phyloP scores from a whole-genome alignment of 2,797 vertebrate species.

The Lepidocolaptes lacrymiger region DNA sequence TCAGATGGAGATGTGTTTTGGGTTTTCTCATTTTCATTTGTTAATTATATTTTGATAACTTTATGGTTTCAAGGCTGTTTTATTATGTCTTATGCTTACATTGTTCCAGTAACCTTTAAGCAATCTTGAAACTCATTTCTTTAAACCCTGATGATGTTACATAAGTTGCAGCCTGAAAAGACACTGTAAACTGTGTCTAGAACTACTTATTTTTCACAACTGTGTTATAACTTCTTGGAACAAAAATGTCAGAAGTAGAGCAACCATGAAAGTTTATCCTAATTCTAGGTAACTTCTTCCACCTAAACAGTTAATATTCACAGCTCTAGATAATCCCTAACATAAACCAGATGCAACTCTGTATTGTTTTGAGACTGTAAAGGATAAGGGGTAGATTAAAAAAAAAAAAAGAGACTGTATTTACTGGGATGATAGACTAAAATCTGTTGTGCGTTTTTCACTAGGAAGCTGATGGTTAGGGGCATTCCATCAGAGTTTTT shows the following conservation, averaged over 20 bases:
- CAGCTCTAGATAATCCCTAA: background rate
- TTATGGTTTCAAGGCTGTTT: background rate
- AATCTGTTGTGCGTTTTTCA: background rate
- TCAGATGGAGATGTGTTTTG: background rate
- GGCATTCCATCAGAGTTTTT: background rate
- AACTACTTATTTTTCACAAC: background rate
- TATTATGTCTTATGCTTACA: background rate
- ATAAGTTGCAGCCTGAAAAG: background rate
- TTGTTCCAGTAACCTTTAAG: background rate
- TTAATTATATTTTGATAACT: background rate
- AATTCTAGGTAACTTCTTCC: slow-evolving; percentile 8
- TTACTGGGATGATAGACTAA: background rate
- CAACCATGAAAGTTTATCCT: background rate
- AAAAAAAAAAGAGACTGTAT: background rate
- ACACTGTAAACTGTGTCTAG: background rate
- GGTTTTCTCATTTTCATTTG: background rate
- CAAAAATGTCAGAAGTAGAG: background rate
- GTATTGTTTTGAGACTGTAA: background rate
- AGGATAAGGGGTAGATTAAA: background rate
- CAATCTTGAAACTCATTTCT: background rate
- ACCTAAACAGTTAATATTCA: background rate
- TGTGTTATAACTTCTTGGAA: background rate
- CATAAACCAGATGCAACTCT: background rate
- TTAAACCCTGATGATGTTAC: background rate
- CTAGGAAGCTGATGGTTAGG: background rate